Evolutionary conservation across 2,113 vertebrate genomes (phyloP).

Genomic region (Anguilla japonica): DNA sequence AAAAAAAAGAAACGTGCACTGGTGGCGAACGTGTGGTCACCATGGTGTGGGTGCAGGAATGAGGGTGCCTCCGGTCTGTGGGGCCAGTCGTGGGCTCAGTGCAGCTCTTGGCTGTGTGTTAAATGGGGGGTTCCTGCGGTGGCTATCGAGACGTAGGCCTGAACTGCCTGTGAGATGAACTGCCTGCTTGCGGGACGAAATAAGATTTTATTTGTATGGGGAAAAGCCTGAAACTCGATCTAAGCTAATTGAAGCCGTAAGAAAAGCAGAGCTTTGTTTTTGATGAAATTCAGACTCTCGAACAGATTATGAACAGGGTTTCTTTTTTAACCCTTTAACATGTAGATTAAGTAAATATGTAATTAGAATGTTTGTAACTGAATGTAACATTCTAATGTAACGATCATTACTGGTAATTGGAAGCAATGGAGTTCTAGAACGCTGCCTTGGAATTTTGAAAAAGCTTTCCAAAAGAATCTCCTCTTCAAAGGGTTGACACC

Average conservation of each 20-base stretch:
- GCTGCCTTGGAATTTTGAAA: no score
- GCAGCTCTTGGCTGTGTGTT: background rate
- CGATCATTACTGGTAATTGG: no score
- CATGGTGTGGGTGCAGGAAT: slow-evolving; percentile 63
- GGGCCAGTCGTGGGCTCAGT: background rate
- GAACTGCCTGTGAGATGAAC: no score
- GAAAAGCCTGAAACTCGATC: background rate
- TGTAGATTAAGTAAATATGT: no score
- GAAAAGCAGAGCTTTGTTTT: background rate
- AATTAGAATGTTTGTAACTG: no score
- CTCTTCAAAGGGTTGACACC: no score
- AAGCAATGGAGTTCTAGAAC: no score
- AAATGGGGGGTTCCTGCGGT: background rate
- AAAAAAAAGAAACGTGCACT: slow-evolving; percentile 22
- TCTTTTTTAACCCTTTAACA: background rate
- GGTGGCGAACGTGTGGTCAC: slow-evolving; percentile 57
- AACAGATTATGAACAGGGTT: slow-evolving; percentile 17
- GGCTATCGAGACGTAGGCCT: background rate
- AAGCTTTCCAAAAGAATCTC: no score
- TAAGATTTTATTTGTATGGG: background rate
- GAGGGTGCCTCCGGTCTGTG: slow-evolving; percentile 32
- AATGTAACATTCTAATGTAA: no score
- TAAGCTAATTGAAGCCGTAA: background rate
- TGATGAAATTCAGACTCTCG: background rate
- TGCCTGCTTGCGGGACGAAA: background rate